Base-by-base conservation (phyloP, 2,888 invertebrate species). In the Tyria jacobaeae region DNA sequence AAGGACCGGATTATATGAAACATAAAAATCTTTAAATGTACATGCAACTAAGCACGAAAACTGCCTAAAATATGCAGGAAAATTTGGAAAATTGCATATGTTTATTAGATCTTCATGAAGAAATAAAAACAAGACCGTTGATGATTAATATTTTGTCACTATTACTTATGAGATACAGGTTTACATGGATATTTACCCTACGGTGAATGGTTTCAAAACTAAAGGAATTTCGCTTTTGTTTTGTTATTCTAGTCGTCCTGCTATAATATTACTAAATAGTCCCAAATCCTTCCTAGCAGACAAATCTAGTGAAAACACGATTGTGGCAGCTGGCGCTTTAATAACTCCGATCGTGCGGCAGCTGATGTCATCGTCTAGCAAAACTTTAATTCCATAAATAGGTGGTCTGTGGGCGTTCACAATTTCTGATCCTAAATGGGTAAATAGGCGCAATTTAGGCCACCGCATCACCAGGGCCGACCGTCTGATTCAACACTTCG, bases 401-500 rank as follows among this genome's bases (percentile, higher is more conserved):
- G 92, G 91, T 92, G 90, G 87, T 82, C 79, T 78, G 90, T 89
- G 89, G 89, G 89, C 88, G 89, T 88, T 85, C 82, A 85, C 86
- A 76, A 79, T 80, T 81, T 83, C 78, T 82, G 83, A 80, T 88
- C 87, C 83, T 89, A 89, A 91, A 87, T 91, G 89, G 85, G 90
- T 90, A 92, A 92, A 92, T 92, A 89, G 89, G 87, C 77, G 80
- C 87, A 90, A 92, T 93, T 92, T 87, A 90, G 92, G 90, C 86
- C 91, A 86, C 80, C 79, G 83, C 82, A 76, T 77, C 77, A 75
- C 77, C 73, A 75, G 78, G 72, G 76, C 79, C 81, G 83, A 74
- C 86, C 84, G 91, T 84, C 92, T 91, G 90, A 92, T 92, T 92
- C 93, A 90, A 91, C 92, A 90, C 92, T 92, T 92, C 88, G 88